Percentiles rank a stretch among this genome's conserved stretches.
These are phyloP conservation scores for Drosophila yakuba DNA, from an alignment of 1,140 invertebrate species.

Conservation along the genomic window DNA sequence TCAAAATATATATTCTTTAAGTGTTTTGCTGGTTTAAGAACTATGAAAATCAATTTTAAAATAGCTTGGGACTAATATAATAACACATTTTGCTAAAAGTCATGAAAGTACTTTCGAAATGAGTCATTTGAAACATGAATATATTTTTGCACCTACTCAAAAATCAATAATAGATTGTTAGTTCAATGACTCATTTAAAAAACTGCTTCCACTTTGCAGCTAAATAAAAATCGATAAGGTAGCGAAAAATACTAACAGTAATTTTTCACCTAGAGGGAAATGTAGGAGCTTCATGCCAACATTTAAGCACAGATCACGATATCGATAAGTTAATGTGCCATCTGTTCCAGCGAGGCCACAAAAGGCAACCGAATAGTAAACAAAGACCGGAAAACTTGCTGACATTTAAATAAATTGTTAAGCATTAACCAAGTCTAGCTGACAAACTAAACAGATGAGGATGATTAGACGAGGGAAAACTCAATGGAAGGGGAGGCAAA, in stretches of 20 bases:
- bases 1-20: not conserved
- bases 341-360: slow-evolving; percentile 22
- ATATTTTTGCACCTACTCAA: not conserved
- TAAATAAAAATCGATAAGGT: not conserved
- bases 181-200: not conserved
- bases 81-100: not conserved
- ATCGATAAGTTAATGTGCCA: slow-evolving; percentile 42
- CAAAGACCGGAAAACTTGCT: slow-evolving; percentile 60
- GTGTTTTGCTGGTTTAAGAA: too few relatives aligned
- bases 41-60: too few relatives aligned
- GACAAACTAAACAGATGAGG: slow-evolving; percentile 71
- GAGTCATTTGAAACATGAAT: not conserved
- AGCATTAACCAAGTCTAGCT: slow-evolving; percentile 63
- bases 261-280: not conserved
- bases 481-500: slow-evolving; percentile 22
- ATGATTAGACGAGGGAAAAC: slow-evolving; percentile 2
- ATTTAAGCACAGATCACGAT: slow-evolving; percentile 29
- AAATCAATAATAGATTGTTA: not conserved
- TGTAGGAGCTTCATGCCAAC: not conserved
- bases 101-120: not conserved
- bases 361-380: slow-evolving; percentile 30
- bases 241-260: not conserved
- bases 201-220: too few relatives aligned
- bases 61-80: too few relatives aligned
- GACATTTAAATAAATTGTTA: slow-evolving; percentile 80